These are phyloP conservation scores for Porites lutea DNA, from an alignment of 64 coral and sea anemone species.

Conservation along the genomic window DNA sequence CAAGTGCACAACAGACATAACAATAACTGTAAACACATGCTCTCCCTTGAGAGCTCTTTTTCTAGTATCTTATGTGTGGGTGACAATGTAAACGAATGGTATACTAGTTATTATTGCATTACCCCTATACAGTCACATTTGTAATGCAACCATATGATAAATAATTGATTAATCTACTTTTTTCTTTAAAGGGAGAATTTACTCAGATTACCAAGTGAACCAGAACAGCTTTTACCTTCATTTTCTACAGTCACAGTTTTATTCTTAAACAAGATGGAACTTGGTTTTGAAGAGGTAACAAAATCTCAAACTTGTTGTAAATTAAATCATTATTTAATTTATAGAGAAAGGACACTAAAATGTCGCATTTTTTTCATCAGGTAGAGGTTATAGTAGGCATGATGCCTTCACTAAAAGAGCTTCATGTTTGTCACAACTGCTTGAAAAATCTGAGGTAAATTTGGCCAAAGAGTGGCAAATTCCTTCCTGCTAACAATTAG, in stretches of 20 bases:
- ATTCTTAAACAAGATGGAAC: constrained; percentile 82
- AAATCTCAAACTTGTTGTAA: background rate
- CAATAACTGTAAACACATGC: no score
- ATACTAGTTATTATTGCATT: no score
- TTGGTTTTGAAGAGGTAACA: constrained; percentile 75
- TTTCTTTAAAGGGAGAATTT: constrained; percentile 67
- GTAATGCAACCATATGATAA: no score
- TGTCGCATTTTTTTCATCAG: background rate
- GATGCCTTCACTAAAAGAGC: constrained; percentile 79
- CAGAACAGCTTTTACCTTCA: constrained; percentile 41
- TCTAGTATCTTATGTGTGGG: no score
- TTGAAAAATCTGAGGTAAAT: constrained; percentile 71
- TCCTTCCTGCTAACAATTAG: no score
- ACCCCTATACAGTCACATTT: no score
- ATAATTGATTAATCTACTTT: background rate
- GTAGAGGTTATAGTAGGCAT: constrained; percentile 70
- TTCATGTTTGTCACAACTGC: constrained; percentile 83
- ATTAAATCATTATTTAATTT: background rate
- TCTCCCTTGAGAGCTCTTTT: no score
- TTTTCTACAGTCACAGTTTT: constrained; percentile 67
- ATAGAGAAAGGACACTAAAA: background rate
- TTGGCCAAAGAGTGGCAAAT: background rate
- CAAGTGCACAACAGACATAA: no score
- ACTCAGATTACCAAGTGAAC: constrained; percentile 23
- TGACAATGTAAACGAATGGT: no score